Base-by-base conservation (phyloP, 2,113 vertebrate genomes). In the Albula goreensis region DNA sequence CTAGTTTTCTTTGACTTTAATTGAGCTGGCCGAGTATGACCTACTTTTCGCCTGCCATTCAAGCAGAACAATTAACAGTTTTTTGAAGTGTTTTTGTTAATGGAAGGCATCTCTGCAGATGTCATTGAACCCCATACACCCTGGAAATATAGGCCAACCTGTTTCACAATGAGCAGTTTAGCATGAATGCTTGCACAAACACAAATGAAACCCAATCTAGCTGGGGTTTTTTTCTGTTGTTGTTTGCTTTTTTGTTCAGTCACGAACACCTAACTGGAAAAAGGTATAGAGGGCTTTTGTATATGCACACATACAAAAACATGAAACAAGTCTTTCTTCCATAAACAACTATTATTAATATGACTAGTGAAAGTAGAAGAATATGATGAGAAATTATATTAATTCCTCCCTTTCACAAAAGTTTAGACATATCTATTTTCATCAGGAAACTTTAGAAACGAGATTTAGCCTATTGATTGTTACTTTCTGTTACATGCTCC, bases 171-270 rank as follows among this genome's bases (percentile, higher is more conserved):
- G 88, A 91, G 83, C 87, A 91, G 82, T 91, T 90, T 89, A 85
- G 87, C 82, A 84, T 83, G 60, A 90, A 88, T 82, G 86, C 85
- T 90, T 82, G 50, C 87, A 84, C 86, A 88, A 90, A 86, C 88
- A 91, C 85, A 90, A 91, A 91, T 93, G 92, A 93, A 93, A 92
- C 87, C 88, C 91, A 87, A 93, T 91, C 90, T 89, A 93, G 92
- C 85, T 88, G 92, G 86, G 49, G 88, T 86, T 87, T 89, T 80
- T 88, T 93, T 93, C 57, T 60, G 57, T 60, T 66, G 60, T 66
- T 66, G 60, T 92, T 92, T 50, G 79, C 49, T 22, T 51, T 41
- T 15, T 7, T 25, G 91, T 89, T 91, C 88, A 91, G 87, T 92
- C 90, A 90, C 87, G 83, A 90, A 83, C 85, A 89, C 87, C 88